Conservation (phyloP, 2,797 vertebrate genomes). For the Serranus cabrilla region DNA sequence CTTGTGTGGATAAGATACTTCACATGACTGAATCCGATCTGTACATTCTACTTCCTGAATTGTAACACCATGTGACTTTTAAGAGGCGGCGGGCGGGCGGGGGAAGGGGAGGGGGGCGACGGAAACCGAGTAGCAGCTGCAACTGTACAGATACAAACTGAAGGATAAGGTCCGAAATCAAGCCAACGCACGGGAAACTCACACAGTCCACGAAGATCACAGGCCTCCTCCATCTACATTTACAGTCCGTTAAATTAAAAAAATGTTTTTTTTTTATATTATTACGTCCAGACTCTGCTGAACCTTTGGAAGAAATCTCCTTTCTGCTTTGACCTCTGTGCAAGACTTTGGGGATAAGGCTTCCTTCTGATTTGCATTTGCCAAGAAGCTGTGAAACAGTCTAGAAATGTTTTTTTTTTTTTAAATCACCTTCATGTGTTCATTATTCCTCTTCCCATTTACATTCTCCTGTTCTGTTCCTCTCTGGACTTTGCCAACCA, state of each 20-base stretch:
- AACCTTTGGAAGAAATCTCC: slow-evolving; percentile 55
- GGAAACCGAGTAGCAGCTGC: slow-evolving; percentile 58
- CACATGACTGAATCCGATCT: slow-evolving; percentile 34
- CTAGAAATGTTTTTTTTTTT: slow-evolving; percentile 28
- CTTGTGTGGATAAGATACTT: slow-evolving; percentile 19
- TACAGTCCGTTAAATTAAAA: slow-evolving; percentile 56
- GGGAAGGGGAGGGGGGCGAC: background rate
- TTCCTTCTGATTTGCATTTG: slow-evolving; percentile 70
- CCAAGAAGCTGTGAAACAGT: slow-evolving; percentile 41
- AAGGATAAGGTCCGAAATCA: slow-evolving; percentile 68
- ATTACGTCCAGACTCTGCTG: slow-evolving; percentile 40
- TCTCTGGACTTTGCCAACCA: slow-evolving; percentile 45
- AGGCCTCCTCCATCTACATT: slow-evolving; percentile 16
- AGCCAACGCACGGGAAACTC: slow-evolving; percentile 58
- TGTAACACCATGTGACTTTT: slow-evolving; percentile 29
- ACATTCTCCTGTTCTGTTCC: slow-evolving; percentile 64
- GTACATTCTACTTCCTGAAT: slow-evolving; percentile 60
- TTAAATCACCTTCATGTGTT: slow-evolving; percentile 14
- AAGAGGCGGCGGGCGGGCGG: slow-evolving; percentile 26
- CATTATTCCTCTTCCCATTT: slow-evolving; percentile 32
- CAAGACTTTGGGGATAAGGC: slow-evolving; percentile 75
- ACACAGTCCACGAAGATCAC: slow-evolving; percentile 49
- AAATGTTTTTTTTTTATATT: slow-evolving; percentile 22
- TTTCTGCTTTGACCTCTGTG: slow-evolving; percentile 61
- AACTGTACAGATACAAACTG: slow-evolving; percentile 68